Conservation (phyloP, 2,113 vertebrate genomes). For the Prionailurus viverrinus region DNA sequence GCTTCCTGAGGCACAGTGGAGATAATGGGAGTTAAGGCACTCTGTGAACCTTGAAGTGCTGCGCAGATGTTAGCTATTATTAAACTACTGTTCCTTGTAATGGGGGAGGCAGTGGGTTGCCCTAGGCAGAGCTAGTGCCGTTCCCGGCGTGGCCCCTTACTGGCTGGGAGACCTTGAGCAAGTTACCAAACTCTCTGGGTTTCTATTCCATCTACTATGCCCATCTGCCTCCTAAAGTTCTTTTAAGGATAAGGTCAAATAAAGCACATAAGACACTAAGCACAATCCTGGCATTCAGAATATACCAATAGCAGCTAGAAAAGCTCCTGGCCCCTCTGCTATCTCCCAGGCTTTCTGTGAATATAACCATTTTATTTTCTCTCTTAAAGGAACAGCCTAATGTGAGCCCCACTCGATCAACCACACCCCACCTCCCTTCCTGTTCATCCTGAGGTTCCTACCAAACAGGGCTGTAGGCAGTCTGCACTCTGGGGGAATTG, state of each 20-base stretch:
- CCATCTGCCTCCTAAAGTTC: background rate
- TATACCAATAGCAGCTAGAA: background rate
- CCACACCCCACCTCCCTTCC: background rate
- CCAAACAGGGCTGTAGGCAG: background rate
- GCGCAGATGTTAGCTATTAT: conserved; percentile 59
- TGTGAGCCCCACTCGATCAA: background rate
- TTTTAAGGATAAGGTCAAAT: conserved; percentile 22
- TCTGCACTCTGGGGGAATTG: background rate
- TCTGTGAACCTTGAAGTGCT: conserved; percentile 55
- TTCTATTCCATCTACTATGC: background rate
- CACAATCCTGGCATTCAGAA: background rate
- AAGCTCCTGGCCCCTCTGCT: background rate
- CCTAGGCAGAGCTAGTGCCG: conserved; percentile 14
- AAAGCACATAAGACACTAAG: background rate
- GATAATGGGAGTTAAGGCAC: conserved; percentile 33
- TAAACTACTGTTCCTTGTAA: conserved; percentile 61
- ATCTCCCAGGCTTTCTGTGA: conserved; percentile 33
- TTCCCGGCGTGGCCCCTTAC: background rate
- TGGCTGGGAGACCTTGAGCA: background rate
- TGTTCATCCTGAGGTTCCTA: background rate
- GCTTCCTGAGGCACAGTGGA: background rate
- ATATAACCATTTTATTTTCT: background rate
- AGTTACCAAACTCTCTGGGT: background rate
- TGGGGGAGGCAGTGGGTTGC: background rate
- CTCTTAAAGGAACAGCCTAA: conserved; percentile 21